Base-by-base conservation (phyloP, 2,888 invertebrate genomes). In the Isoperla grammatica region DNA sequence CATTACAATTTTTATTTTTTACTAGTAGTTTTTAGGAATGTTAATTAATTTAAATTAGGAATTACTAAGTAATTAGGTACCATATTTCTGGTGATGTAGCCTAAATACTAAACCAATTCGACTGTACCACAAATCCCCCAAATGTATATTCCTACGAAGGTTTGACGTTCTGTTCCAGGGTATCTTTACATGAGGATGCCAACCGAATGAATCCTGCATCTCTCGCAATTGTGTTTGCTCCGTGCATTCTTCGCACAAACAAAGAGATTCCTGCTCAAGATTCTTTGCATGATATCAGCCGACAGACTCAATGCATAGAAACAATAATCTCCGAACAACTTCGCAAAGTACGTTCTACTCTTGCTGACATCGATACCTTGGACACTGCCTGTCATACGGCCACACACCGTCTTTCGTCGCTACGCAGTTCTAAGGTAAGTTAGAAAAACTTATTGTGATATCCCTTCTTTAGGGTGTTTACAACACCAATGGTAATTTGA, bases 161-260 rank as follows among this genome's bases (percentile, higher is more conserved):
- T n/a, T n/a, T n/a, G n/a, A n/a, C n/a, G n/a, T n/a, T n/a, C 29
- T 29, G 8, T 29, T 29, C 5, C 60, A 79, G 94, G 69, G 91
- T 95, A 15, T 93, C 94, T 0, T 76, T 87, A 29, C 86, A 90
- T 69, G 94, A 95, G 75, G 83, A 87, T 64, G 87, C 87, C 65
- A 96, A 95, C 76, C 79, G 92, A 66, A 96, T 96, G 96, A 90
- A 90, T 59, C 84, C 94, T 0, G 89, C 90, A 71, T 90, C 92
- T 56, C 76, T 96, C 66, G 93, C 95, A 56, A 94, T 95, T 67
- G 93, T 96, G 65, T 96, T 95, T 77, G 95, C 95, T 45, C 95
- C 96, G 50, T 95, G 95, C 75, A 89, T 96, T 62, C 79, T 96
- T 65, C 82, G 95, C 68, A 91, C 94, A 65, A 90, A 90, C 75